phyloP scores from a whole-genome alignment of 1,140 invertebrate species.

The Drosophila orosa region DNA sequence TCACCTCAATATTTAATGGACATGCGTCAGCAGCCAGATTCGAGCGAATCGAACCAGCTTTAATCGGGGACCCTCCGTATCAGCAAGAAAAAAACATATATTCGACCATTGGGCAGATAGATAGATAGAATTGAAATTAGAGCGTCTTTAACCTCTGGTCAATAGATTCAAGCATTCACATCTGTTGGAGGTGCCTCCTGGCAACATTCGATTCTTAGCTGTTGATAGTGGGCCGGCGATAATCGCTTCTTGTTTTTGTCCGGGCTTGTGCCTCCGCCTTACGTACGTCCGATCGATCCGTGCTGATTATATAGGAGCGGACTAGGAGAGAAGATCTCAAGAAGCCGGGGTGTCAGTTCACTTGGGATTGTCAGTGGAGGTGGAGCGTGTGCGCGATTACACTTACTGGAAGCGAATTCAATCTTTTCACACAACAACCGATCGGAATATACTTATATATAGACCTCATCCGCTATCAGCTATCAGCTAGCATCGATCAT shows the following conservation, averaged over 20 bases:
- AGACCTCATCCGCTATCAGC: slow-evolving; percentile 21
- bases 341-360: slow-evolving; percentile 34
- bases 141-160: slow-evolving; percentile 47
- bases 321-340: slow-evolving; percentile 32
- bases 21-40: slow-evolving; percentile 36
- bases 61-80: slow-evolving; percentile 14
- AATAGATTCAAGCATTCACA: slow-evolving; percentile 25
- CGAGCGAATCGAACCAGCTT: slow-evolving; percentile 11
- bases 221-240: slow-evolving; percentile 54
- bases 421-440: slow-evolving; percentile 10
- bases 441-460: slow-evolving; percentile 35
- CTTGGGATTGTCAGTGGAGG: slow-evolving; percentile 25
- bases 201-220: slow-evolving; percentile 52
- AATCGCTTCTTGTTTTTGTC: slow-evolving; percentile 44
- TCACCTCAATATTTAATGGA: background rate
- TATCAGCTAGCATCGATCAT: slow-evolving; percentile 34
- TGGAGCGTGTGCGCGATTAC: slow-evolving; percentile 45
- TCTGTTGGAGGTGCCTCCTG: slow-evolving; percentile 51
- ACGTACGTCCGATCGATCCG: slow-evolving; percentile 29
- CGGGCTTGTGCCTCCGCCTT: slow-evolving; percentile 28
- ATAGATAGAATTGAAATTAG: slow-evolving; percentile 40
- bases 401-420: slow-evolving; percentile 16
- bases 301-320: slow-evolving; percentile 32
- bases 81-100: slow-evolving; percentile 11
- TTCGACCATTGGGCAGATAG: slow-evolving; percentile 12